Percentiles rank a stretch among this genome's conserved stretches.
phyloP scores from a whole-genome alignment of 1,140 invertebrate species.

The Ceratosolen solmsi region DNA sequence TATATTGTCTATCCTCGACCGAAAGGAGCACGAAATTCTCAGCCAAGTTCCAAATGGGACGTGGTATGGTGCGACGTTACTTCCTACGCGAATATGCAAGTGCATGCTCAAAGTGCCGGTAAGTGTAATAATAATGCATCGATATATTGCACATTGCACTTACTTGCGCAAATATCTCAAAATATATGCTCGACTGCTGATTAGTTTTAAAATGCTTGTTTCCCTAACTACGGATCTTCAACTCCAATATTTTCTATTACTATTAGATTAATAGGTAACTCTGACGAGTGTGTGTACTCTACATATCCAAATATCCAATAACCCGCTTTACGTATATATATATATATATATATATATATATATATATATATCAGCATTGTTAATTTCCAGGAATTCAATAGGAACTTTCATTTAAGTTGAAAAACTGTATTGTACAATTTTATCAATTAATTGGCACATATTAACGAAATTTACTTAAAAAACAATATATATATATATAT shows the following conservation, averaged over 20 bases:
- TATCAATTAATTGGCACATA: too few species aligned
- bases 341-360: too few species aligned
- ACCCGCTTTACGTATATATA: too few species aligned
- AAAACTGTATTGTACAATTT: too few species aligned
- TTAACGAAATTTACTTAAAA: too few species aligned
- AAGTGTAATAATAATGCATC: slow-evolving; percentile 12
- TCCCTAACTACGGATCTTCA: not conserved
- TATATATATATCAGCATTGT: too few species aligned
- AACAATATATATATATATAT: too few species aligned
- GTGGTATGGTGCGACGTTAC: not conserved
- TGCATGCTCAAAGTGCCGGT: not conserved
- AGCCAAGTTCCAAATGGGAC: slow-evolving; percentile 30
- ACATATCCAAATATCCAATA: too few species aligned
- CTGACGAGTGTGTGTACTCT: too few species aligned
- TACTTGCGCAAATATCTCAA: slow-evolving; percentile 2
- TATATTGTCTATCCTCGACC: slow-evolving; percentile 1
- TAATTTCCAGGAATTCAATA: too few species aligned
- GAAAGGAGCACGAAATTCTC: slow-evolving; percentile 25
- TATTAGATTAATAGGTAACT: too few species aligned
- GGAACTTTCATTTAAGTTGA: too few species aligned
- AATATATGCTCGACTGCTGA: not conserved
- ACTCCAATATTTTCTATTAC: not conserved
- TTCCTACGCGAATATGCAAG: not conserved
- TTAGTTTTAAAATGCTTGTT: not conserved
- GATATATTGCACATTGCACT: not conserved